These are phyloP conservation scores for Coptodon bakossiorum DNA, from an alignment of 2,113 vertebrate species.

Conservation along the genomic window DNA sequence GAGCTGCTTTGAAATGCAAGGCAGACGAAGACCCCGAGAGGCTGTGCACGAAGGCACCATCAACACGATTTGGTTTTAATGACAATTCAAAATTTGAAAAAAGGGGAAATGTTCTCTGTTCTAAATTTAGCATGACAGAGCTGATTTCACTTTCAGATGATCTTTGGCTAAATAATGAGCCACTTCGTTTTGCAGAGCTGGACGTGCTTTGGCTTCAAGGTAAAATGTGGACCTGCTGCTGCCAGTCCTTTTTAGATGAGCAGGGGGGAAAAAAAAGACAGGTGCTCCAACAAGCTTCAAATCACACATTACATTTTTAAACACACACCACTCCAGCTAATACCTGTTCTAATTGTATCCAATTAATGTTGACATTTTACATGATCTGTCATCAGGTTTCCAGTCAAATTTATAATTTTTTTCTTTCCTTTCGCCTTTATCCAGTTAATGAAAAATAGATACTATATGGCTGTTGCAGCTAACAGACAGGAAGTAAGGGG, in stretches of 20 bases:
- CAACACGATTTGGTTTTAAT: conserved; percentile 30
- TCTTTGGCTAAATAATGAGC: conserved; percentile 28
- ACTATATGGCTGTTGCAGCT: background rate
- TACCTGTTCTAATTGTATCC: background rate
- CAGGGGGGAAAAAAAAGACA: background rate
- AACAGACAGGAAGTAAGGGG: background rate
- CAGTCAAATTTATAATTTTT: background rate
- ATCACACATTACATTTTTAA: background rate
- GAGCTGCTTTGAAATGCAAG: conserved; percentile 49
- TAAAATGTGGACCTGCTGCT: background rate
- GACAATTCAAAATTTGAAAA: conserved; percentile 34
- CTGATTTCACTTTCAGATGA: conserved; percentile 17
- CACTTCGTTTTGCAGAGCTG: background rate
- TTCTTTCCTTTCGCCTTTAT: background rate
- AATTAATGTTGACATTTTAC: background rate
- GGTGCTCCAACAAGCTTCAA: background rate
- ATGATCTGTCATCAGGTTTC: background rate
- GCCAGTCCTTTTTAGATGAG: background rate
- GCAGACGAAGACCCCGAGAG: background rate
- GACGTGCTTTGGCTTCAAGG: background rate
- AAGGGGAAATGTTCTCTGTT: conserved; percentile 26
- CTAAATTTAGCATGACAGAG: conserved; percentile 29
- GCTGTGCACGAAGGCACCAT: background rate
- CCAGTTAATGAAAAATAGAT: background rate
- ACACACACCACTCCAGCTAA: background rate